Evolutionary conservation across 1,140 invertebrate genomes (phyloP).

Genomic region (Pararge aegeria): DNA sequence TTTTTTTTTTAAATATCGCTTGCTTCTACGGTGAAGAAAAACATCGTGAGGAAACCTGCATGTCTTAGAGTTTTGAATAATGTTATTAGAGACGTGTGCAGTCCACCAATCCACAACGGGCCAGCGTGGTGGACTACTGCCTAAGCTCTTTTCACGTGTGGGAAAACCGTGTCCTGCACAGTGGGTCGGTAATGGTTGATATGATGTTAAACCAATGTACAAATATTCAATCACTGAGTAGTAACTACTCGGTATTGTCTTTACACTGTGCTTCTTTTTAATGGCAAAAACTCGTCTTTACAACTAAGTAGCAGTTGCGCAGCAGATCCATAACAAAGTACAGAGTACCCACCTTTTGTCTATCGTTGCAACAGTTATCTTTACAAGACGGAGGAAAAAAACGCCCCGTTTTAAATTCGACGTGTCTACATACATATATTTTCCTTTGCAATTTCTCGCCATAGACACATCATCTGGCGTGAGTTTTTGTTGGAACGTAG

Average conservation of each 20-base stretch:
- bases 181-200: no score
- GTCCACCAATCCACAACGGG: no score
- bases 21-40: no score
- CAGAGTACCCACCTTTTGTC: conserved; percentile 63
- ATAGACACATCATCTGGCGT: conserved; percentile 77
- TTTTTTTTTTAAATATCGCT: no score
- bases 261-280: not conserved
- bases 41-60: no score
- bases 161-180: no score
- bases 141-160: no score
- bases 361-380: conserved; percentile 71
- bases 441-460: conserved; percentile 74
- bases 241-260: not conserved
- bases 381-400: conserved; percentile 64
- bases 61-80: no score
- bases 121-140: no score
- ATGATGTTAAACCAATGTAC: not conserved
- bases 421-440: conserved; percentile 50
- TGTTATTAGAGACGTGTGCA: no score
- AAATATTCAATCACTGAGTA: not conserved
- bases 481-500: conserved; percentile 76
- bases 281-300: not conserved
- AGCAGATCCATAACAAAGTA: conserved; percentile 46
- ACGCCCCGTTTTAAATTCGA: conserved; percentile 66
- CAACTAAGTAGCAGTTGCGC: conserved; percentile 1